Base-by-base conservation (phyloP, 1,140 invertebrate genomes). In the Cherax destructor region DNA sequence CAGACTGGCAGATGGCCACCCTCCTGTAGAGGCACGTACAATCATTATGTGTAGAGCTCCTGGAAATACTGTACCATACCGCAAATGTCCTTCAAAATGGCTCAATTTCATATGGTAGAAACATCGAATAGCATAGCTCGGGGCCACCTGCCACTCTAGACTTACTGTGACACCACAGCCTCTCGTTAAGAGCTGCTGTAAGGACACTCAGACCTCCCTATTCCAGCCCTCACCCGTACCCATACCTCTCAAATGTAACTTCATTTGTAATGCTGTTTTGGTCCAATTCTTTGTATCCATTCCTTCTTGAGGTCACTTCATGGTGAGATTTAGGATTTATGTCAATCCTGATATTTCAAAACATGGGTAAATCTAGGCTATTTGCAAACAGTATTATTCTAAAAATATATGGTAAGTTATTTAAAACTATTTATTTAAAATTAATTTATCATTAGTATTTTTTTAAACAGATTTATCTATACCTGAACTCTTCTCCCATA, bases 51-150 rank as follows among this genome's bases (percentile, higher is more conserved):
- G 86, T 88, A 88, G 86, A 78, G 77, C 86, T 88, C 86, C 78
- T 88, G 86, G 86, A 50, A 88, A 76, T 59, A 61, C 52, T 83
- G 80, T 83, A 83, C 76, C 52, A 59, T 56, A 83, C 49, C 24
- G 50, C 52, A 49, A 80, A 56, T 91, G 83, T 86, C 83, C 89
- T 91, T 86, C 47, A 91, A 84, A 91, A 91, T 72, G 89, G 89
- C 89, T 91, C 89, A 91, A 91, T 91, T 91, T 91, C 89, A 91
- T 91, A 91, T 65, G 89, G 89, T 91, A 91, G 89, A 90, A 61
- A 91, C 89, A 91, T 91, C 89, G 89, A 91, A 91, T 91, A 91
- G 89, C 61, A 49, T 65, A 83, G 81, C 81, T 83, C 69, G 59
- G 13, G 56, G 24, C 81, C 81, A 83, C 52, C 79, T 88, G 86